A percentile compares a stretch with the other conserved stretches of the same genome.
phyloP scores from a whole-genome alignment of 2,797 vertebrate genomes.

The Lacerta viridis region DNA sequence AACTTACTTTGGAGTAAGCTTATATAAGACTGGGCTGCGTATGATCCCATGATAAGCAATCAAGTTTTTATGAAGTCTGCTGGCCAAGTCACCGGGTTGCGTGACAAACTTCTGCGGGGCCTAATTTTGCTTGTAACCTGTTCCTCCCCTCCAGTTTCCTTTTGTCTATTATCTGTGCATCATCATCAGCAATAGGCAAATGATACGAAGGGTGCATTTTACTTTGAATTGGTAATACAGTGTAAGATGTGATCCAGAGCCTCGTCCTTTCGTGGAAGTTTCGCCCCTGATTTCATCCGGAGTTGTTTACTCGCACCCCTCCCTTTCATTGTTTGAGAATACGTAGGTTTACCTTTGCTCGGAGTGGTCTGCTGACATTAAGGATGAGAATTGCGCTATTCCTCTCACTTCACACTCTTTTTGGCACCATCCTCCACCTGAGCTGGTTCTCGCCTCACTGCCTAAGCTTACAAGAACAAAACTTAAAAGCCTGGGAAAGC shows the following conservation, averaged over 20 bases:
- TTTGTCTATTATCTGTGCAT: background rate
- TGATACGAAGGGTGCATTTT: constrained; percentile 63
- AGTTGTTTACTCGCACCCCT: background rate
- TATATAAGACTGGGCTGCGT: background rate
- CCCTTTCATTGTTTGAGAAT: background rate
- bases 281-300: background rate
- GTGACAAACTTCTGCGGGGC: constrained; percentile 50
- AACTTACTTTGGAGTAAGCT: background rate
- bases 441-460: background rate
- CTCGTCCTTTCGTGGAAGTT: background rate
- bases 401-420: background rate
- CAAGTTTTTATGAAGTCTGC: background rate
- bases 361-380: background rate
- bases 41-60: constrained; percentile 38
- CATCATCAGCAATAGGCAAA: background rate
- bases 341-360: background rate
- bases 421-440: background rate
- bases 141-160: constrained; percentile 10
- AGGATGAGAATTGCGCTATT: background rate
- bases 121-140: background rate
- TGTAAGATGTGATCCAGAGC: background rate
- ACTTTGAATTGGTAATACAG: constrained; percentile 3
- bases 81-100: constrained; percentile 27
- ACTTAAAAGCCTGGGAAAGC: no score
- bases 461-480: background rate